Base-by-base conservation (phyloP, 2,797 vertebrate genomes). In the Peromyscus melanophrys region DNA sequence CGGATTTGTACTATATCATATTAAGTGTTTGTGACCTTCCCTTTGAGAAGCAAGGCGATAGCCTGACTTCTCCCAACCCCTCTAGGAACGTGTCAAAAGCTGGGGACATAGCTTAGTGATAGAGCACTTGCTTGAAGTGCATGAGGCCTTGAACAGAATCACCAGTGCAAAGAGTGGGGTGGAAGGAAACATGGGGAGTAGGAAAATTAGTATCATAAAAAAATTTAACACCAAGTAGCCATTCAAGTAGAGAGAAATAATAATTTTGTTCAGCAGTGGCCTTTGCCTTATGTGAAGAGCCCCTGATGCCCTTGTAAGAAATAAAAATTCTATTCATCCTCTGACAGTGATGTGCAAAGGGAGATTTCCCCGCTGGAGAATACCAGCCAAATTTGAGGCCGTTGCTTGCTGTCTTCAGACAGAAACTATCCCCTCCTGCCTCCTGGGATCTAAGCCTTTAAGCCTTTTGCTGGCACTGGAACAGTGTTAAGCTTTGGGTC, bases 371-470 rank as follows among this genome's bases (percentile, higher is more conserved):
- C 92, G 89, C 12, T 90, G 84, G 63, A 80, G 61, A 94, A 61
- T 1, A 31, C 73, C 52, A 75, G 95, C 89, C 89, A 96, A 93
- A 95, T 77, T 81, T 65, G 67, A 97, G 69, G 65, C 40, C 76
- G 43, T 95, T 98, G 95, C 95, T 97, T 92, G 91, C 91, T 73
- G 78, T 55, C 83, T 96, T 92, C 94, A 97, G 87, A 97, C 89
- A 98, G 94, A 97, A 97, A 92, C n/a, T 85, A 19, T 90, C 87
- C 81, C 93, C 81, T 76, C 85, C 37, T 59, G 27, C 55, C 37
- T 89, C 73, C 91, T 0, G 2, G 82, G 95, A 95, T 89, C 97
- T 97, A 97, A 98, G 96, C 93, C 95, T 80, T 96, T 97, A 98
- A 97, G 90, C 94, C 81, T 96, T 80, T 69, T 94, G 71, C 75